Base-by-base conservation (phyloP, 2,113 vertebrate genomes). In the Hippocampus abdominalis region DNA sequence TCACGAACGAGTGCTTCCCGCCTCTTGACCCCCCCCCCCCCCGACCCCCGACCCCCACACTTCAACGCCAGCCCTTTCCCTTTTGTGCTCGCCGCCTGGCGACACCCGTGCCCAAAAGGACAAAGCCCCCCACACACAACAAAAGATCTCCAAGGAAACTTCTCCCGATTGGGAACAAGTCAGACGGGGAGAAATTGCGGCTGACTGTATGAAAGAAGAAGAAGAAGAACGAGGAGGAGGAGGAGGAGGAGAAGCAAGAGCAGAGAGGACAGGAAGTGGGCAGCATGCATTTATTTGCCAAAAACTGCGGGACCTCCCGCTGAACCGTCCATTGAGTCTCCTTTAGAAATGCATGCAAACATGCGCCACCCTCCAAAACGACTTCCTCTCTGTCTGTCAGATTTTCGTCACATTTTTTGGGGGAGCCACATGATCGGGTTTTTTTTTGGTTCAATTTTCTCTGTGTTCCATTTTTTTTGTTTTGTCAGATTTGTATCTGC, bases 141-240 rank as follows among this genome's bases (percentile, higher is more conserved):
- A 93, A 94, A 87, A 91, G 81, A 95, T 98, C 94, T 94, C 96
- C 95, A 92, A 91, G 94, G 96, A 93, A 95, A 96, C 95, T 89
- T 85, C 79, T 84, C 79, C 78, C 70, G 82, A 88, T 78, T 75
- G 67, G 90, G 82, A 77, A 51, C 32, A 20, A 89, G 86, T 68
- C 48, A 59, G 83, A 87, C 44, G 32, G 74, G 36, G 82, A 87
- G 81, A 78, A 76, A 92, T 91, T 91, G 90, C 83, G 90, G 87
- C 87, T 9, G 48, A 92, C 91, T 89, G 32, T 36, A 36, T 5
- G 32, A 36, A 36, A 1, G 32, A 36, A 90, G 32, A 36, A 18
- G 59, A 61, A 16, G 18, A 63, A 13, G 61, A 40, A 40, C 1
- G n/a, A 42, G 62, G 18, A 36, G 16, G 11, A 61, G 16, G 11